Conservation (phyloP, 2,113 vertebrate genomes). For the Chinchilla lanigera region DNA sequence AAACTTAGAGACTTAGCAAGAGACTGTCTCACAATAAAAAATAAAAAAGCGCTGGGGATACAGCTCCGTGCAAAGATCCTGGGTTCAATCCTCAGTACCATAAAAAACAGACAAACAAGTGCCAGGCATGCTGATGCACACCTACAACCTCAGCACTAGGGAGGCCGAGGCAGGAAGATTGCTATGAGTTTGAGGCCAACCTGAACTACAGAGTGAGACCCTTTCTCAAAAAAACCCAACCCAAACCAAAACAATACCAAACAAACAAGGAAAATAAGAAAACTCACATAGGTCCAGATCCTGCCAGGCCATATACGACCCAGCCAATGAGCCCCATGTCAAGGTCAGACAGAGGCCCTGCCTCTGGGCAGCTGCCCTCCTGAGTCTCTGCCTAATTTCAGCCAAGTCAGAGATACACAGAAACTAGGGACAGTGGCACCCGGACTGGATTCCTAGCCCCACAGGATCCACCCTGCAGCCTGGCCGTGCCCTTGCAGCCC, state of each 20-base stretch:
- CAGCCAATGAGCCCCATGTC: fast-evolving
- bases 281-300: background rate
- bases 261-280: background rate
- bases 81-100: background rate
- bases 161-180: background rate
- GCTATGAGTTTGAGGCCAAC: background rate
- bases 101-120: background rate
- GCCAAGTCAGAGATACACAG: background rate
- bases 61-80: background rate
- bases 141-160: background rate
- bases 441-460: background rate
- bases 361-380: background rate
- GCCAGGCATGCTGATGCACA: background rate
- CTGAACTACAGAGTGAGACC: background rate
- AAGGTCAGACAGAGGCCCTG: background rate
- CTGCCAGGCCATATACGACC: too few relatives aligned
- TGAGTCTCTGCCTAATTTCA: background rate
- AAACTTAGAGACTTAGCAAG: background rate
- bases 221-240: background rate
- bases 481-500: background rate
- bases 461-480: background rate
- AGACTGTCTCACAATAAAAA: background rate
- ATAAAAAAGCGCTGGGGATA: background rate
- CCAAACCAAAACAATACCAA: background rate
- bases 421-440: background rate